phyloP scores from a whole-genome alignment of 2,797 vertebrate genomes.

The Chiloscyllium punctatum region DNA sequence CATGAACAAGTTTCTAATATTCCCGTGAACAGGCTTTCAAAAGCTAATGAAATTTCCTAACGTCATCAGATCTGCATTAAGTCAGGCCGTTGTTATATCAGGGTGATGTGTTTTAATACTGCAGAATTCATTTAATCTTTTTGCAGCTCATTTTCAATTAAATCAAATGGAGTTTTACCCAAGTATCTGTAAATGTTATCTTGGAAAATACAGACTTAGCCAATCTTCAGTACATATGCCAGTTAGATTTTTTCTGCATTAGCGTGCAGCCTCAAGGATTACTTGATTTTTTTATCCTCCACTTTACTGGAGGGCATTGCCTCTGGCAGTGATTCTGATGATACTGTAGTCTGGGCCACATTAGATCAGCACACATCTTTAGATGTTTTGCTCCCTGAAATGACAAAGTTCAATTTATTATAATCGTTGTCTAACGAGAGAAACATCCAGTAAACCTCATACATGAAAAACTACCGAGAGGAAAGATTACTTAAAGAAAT shows the following conservation, averaged over 20 bases:
- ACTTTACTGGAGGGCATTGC: neutral
- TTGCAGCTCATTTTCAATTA: neutral
- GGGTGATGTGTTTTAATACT: neutral
- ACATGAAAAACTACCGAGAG: neutral
- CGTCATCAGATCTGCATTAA: neutral
- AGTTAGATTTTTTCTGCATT: neutral
- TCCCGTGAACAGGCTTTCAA: neutral
- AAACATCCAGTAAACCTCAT: neutral
- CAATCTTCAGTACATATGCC: neutral
- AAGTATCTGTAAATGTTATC: constrained; percentile 1
- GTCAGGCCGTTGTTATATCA: neutral
- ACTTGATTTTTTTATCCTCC: neutral
- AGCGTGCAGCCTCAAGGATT: neutral
- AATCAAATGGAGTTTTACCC: neutral
- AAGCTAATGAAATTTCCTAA: neutral
- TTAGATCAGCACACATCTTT: neutral
- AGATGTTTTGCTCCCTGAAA: neutral
- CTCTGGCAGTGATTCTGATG: neutral
- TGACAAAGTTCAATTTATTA: too few relatives aligned
- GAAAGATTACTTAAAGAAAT: neutral
- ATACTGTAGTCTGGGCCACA: neutral
- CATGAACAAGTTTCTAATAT: neutral
- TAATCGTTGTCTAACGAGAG: too few relatives aligned
- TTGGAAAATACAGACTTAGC: neutral
- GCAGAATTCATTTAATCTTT: neutral